phyloP scores from a whole-genome alignment of 1,140 invertebrate genomes.

The Mya arenaria region DNA sequence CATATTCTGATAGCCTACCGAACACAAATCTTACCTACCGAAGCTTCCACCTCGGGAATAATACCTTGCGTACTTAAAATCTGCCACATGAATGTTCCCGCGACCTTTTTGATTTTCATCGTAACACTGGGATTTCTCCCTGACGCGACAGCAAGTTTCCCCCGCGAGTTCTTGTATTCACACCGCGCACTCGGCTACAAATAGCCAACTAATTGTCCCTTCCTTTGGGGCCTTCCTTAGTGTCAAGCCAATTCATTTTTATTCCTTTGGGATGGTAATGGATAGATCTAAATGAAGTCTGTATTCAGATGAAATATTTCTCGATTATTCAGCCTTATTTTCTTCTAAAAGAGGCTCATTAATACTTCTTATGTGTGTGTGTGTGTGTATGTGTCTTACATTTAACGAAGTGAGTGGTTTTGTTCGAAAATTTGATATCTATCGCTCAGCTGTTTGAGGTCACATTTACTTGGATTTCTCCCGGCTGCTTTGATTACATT shows the following conservation, averaged over 20 bases:
- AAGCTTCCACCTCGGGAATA: no score
- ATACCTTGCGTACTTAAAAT: no score
- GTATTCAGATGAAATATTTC: slow-evolving; percentile 62
- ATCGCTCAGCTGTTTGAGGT: background rate
- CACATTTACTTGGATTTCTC: background rate
- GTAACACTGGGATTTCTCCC: background rate
- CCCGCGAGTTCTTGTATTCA: slow-evolving; percentile 53
- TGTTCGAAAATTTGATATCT: background rate
- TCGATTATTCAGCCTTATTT: slow-evolving; percentile 50
- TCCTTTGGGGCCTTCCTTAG: slow-evolving; percentile 47
- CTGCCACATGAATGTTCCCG: no score
- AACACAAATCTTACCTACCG: no score
- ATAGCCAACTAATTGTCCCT: slow-evolving; percentile 54
- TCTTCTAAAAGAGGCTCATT: slow-evolving; percentile 52
- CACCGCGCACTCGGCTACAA: slow-evolving; percentile 43
- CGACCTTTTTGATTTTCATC: background rate
- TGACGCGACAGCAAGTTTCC: background rate
- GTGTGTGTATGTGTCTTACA: no score
- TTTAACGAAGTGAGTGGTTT: no score
- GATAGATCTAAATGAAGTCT: slow-evolving; percentile 57
- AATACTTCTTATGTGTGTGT: slow-evolving; percentile 43
- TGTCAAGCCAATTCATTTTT: slow-evolving; percentile 55
- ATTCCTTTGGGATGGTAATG: slow-evolving; percentile 45
- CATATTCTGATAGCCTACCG: no score
- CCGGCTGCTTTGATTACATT: no score